A percentile compares a stretch with the other conserved stretches of the same genome.
Conservation (phyloP, 2,113 vertebrate genomes). For the Drymodes brunneopygia region DNA sequence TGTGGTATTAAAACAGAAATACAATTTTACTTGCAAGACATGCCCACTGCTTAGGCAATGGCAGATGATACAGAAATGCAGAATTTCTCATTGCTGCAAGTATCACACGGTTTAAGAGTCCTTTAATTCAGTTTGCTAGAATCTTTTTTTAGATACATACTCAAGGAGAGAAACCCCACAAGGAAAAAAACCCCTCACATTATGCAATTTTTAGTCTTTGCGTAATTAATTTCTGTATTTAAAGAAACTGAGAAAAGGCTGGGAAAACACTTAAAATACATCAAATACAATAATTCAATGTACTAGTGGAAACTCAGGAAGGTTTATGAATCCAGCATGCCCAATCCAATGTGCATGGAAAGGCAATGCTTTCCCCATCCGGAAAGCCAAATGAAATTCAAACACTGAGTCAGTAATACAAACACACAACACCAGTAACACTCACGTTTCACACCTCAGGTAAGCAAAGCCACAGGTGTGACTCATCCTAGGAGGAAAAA, state of each 20-base stretch:
- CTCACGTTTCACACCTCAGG: background rate
- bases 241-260: background rate
- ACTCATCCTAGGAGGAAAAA: background rate
- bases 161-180: background rate
- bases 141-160: background rate
- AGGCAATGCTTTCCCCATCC: background rate
- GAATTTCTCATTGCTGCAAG: background rate
- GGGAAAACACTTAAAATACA: background rate
- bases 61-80: background rate
- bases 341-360: background rate
- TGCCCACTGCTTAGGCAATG: background rate
- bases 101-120: background rate
- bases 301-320: background rate
- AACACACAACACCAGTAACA: background rate
- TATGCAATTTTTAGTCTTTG: background rate
- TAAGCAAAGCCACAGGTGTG: background rate
- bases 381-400: background rate
- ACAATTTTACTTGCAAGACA: background rate
- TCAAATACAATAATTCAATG: background rate
- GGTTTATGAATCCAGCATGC: background rate
- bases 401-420: background rate
- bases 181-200: background rate
- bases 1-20: background rate
- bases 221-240: background rate
- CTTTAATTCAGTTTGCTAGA: background rate